Conservation (phyloP, 2,888 invertebrate genomes). For the Synanthedon vespiformis region DNA sequence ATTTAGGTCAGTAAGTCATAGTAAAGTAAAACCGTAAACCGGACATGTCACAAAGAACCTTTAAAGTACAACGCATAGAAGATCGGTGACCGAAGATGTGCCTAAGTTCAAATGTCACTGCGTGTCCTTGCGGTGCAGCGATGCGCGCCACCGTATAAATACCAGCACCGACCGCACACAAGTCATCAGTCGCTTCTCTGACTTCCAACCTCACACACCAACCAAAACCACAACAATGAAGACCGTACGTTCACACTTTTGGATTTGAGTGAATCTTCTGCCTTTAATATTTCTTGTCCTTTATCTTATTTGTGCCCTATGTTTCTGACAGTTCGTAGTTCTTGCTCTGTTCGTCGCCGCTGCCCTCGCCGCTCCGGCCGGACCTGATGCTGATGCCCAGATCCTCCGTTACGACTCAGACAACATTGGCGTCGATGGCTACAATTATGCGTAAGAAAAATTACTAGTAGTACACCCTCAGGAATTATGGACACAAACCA, state of each 20-base stretch:
- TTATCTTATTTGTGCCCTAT: not conserved
- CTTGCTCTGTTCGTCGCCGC: constrained; percentile 37
- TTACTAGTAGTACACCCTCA: constrained; percentile 1
- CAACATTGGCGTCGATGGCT: constrained; percentile 43
- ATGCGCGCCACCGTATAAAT: constrained; percentile 38
- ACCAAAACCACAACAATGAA: constrained; percentile 42
- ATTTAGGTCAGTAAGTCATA: not conserved
- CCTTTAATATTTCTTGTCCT: not conserved
- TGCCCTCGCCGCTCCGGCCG: constrained; percentile 32
- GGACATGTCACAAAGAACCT: constrained; percentile 37
- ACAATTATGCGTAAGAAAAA: constrained; percentile 30
- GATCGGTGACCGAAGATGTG: constrained; percentile 32
- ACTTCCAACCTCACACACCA: constrained; percentile 28
- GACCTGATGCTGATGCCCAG: constrained; percentile 28
- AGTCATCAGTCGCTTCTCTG: constrained; percentile 55
- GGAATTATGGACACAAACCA: too few relatives aligned
- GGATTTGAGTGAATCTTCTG: not conserved
- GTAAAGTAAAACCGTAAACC: constrained; percentile 19
- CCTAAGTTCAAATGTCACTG: constrained; percentile 64
- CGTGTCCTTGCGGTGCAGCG: constrained; percentile 44
- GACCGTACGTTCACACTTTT: constrained; percentile 43
- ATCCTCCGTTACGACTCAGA: constrained; percentile 21
- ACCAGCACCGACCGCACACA: constrained; percentile 19
- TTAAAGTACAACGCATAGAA: constrained; percentile 13
- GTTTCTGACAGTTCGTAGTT: constrained; percentile 43